Base-by-base conservation (phyloP, 2,113 vertebrate genomes). In the Syrmaticus mikado region DNA sequence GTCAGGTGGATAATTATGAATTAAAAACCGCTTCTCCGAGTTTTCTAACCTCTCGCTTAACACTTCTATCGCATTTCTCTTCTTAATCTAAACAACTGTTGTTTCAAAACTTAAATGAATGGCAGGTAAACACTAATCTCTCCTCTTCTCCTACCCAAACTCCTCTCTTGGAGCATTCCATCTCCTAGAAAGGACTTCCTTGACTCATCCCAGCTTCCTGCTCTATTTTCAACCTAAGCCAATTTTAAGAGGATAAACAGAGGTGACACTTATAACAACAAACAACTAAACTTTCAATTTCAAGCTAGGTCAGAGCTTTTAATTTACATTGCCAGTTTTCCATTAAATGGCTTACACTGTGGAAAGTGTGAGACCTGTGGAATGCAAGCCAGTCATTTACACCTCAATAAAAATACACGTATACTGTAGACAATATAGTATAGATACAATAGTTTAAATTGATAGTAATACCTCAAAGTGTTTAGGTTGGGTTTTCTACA, bases 161-260 rank as follows among this genome's bases (percentile, higher is more conserved):
- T 80, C 32, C 16, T 38, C 20, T 62, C 13, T 30, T 12, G 57
- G 20, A 73, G 70, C 28, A 64, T 0, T 55, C 1, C 21, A 62
- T 50, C 27, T 86, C 61, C 52, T 28, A 50, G 14, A 41, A 74
- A 77, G 21, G 24, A 60, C 27, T 10, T 83, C 25, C 11, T 53
- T 38, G 4, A 58, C 25, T 68, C 61, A 9, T 55, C 0, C 0
- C 5, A 74, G 13, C 36, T 74, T 85, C 13, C 60, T 80, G 17
- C 16, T 78, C 19, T 85, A 46, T 64, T 90, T 81, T 58, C 75
- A 53, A 13, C 18, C 4, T 1, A 58, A 77, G 17, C 46, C 57
- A 79, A 43, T 28, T 19, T 40, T 6, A 78, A 65, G 3, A 18
- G 7, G 14, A 81, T 11, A 81, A 43, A 52, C 30, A 52, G 36